A percentile compares a stretch with the other conserved stretches of the same genome.
Evolutionary conservation across 2,888 invertebrate genomes (phyloP).

Genomic region (Patella pellucida): DNA sequence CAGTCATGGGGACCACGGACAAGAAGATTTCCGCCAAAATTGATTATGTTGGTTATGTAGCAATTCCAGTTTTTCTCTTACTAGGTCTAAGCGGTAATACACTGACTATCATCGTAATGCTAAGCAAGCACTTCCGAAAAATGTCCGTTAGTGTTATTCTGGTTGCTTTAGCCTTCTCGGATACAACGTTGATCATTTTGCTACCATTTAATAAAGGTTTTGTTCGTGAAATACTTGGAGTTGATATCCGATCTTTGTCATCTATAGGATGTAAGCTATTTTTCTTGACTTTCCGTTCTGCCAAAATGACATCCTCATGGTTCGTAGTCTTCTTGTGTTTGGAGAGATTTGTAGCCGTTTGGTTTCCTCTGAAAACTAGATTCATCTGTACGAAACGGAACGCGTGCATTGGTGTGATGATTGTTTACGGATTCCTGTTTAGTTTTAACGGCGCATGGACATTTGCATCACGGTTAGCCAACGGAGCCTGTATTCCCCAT

Average conservation of each 20-base stretch:
- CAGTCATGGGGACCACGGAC: too few species aligned
- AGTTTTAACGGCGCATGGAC: slow-evolving; percentile 44
- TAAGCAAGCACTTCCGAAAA: slow-evolving; percentile 31
- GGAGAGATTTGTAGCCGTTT: slow-evolving; percentile 52
- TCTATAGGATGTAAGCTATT: slow-evolving; percentile 45
- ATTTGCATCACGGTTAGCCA: slow-evolving; percentile 40
- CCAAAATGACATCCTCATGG: slow-evolving; percentile 56
- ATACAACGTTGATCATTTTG: slow-evolving; percentile 41
- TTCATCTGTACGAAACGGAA: slow-evolving; percentile 40
- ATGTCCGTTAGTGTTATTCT: slow-evolving; percentile 43
- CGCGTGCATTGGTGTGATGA: slow-evolving; percentile 29
- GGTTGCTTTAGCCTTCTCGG: slow-evolving; percentile 46
- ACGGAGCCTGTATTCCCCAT: slow-evolving; percentile 40
- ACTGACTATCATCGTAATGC: slow-evolving; percentile 46
- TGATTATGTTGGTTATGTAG: slow-evolving; percentile 22
- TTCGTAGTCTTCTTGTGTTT: slow-evolving; percentile 47
- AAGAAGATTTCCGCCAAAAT: background rate
- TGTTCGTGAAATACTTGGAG: slow-evolving; percentile 38
- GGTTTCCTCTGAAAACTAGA: slow-evolving; percentile 46
- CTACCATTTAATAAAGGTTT: slow-evolving; percentile 49
- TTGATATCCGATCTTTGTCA: slow-evolving; percentile 43
- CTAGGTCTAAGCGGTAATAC: slow-evolving; percentile 45
- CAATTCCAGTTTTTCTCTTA: slow-evolving; percentile 37
- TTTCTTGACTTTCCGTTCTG: slow-evolving; percentile 43
- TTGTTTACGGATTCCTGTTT: slow-evolving; percentile 36